Conservation (phyloP, 2,113 vertebrate genomes). For the Pachyramphus minor region DNA sequence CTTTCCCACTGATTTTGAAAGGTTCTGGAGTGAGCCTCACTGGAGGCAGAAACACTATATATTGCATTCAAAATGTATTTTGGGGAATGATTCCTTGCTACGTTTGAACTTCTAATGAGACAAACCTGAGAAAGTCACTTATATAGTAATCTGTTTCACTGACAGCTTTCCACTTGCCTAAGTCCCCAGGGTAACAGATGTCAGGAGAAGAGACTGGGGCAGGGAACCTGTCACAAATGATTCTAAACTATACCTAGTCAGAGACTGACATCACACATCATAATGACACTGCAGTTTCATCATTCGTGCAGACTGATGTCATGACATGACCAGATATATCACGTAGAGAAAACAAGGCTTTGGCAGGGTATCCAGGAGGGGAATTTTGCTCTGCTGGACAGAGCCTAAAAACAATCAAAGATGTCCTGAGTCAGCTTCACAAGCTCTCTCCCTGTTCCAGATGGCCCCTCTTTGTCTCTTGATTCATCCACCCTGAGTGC, state of each 20-base stretch:
- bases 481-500: not conserved
- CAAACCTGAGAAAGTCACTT: not conserved
- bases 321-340: not conserved
- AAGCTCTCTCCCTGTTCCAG: not conserved
- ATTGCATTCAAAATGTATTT: not conserved
- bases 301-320: not conserved
- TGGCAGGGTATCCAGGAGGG: not conserved
- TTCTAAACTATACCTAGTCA: not conserved
- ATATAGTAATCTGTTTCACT: not conserved
- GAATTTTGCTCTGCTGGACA: not conserved
- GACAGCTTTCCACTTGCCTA: not conserved
- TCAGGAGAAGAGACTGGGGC: not conserved
- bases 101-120: not conserved
- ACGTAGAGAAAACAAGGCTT: not conserved
- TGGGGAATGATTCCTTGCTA: not conserved
- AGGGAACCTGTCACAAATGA: not conserved
- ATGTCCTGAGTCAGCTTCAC: not conserved
- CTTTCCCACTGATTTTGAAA: not conserved
- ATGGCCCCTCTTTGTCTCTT: not conserved
- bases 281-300: not conserved
- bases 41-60: not conserved
- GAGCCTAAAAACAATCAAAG: not conserved
- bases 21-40: not conserved
- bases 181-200: not conserved
- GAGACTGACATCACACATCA: not conserved